These are phyloP conservation scores for Donacobius atricapilla DNA, from an alignment of 2,113 vertebrate species.

Conservation along the genomic window DNA sequence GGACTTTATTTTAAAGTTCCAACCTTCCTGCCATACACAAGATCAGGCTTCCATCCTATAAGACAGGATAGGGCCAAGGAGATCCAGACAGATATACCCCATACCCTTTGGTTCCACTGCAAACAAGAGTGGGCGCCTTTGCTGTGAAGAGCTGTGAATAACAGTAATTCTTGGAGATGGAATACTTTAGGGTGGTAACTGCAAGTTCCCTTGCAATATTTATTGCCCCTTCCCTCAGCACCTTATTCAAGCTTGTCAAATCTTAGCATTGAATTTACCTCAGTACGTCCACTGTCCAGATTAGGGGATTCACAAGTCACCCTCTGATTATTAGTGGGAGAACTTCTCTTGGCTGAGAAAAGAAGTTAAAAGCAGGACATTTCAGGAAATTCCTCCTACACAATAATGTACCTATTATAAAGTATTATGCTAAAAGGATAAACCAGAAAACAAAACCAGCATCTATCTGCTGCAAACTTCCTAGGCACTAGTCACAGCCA, in stretches of 20 bases:
- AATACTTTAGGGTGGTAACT: background rate
- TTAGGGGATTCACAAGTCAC: slow-evolving; percentile 84
- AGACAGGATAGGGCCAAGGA: background rate
- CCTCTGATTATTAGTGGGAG: slow-evolving; percentile 86
- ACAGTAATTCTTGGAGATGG: background rate
- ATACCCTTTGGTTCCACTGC: background rate
- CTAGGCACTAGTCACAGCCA: background rate
- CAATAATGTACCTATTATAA: background rate
- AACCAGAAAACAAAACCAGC: background rate
- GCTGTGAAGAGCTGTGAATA: background rate
- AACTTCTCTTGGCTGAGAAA: slow-evolving; percentile 91
- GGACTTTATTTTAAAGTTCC: background rate
- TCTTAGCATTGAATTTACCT: slow-evolving; percentile 44
- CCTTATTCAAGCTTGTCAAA: background rate
- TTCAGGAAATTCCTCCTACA: background rate
- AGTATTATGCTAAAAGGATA: background rate
- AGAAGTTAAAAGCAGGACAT: background rate
- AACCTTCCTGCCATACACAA: background rate
- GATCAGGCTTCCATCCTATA: background rate
- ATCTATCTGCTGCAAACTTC: background rate
- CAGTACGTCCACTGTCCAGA: slow-evolving; percentile 58
- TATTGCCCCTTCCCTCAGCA: background rate
- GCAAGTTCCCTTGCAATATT: background rate
- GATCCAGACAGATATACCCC: background rate
- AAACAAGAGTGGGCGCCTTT: background rate